Percentiles rank a stretch among this genome's conserved stretches.
Evolutionary conservation across 2,113 vertebrate genomes (phyloP).

Genomic region (Hucho hucho): DNA sequence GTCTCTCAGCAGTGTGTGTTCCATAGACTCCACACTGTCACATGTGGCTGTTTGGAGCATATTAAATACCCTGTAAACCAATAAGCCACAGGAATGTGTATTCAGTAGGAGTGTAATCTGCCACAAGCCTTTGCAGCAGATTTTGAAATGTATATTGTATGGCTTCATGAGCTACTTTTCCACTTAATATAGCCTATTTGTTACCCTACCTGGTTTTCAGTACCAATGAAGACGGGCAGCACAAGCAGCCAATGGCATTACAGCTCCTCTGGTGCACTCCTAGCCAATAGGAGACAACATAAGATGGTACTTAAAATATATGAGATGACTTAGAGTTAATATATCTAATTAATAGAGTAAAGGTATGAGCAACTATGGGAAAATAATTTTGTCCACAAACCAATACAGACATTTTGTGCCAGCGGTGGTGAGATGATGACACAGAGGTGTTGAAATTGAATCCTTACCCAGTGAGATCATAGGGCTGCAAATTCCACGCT

Average conservation of each 20-base stretch:
- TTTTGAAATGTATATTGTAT: slow-evolving; percentile 55
- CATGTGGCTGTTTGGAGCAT: slow-evolving; percentile 48
- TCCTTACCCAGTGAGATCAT: slow-evolving; percentile 37
- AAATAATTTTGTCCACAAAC: too few species aligned
- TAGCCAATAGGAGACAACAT: neutral
- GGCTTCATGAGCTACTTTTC: slow-evolving; percentile 37
- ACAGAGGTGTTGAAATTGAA: slow-evolving; percentile 23
- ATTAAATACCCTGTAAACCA: slow-evolving; percentile 65
- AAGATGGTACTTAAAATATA: too few species aligned
- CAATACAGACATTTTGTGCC: neutral
- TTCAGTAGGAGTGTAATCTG: slow-evolving; percentile 54
- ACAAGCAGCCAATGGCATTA: slow-evolving; percentile 7
- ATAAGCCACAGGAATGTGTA: slow-evolving; percentile 55
- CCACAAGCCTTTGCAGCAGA: slow-evolving; percentile 36
- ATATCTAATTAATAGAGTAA: too few species aligned
- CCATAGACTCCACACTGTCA: slow-evolving; percentile 41
- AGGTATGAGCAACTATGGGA: too few species aligned
- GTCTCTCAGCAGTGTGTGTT: slow-evolving; percentile 29
- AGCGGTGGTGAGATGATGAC: neutral
- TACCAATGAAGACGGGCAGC: too few species aligned
- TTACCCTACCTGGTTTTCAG: too few species aligned
- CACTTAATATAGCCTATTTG: slow-evolving; percentile 30
- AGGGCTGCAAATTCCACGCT: slow-evolving; percentile 53
- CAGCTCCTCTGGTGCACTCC: neutral
- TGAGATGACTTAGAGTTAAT: too few species aligned